Conservation (phyloP, 2,797 vertebrate species). For the Heteromormyrus szaboi region DNA sequence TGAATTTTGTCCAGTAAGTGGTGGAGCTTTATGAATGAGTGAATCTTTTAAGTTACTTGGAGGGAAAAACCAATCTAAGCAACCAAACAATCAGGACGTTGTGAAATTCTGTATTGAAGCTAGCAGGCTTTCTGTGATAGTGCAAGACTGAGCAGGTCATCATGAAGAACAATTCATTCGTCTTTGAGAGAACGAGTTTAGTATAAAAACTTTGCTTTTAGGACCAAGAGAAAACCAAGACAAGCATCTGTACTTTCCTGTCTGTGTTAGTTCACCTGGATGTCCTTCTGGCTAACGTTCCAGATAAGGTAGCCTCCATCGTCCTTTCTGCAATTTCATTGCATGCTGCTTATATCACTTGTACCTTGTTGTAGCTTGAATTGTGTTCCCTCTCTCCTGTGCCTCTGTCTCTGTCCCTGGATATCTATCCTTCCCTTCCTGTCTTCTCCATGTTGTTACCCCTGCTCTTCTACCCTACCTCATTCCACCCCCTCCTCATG, state of each 20-base stretch:
- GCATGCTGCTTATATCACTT: neutral
- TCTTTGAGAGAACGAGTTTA: neutral
- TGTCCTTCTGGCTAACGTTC: slow-evolving; percentile 65
- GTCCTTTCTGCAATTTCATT: neutral
- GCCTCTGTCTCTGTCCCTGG: neutral
- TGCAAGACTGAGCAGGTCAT: neutral
- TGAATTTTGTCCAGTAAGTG: neutral
- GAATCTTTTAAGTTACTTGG: neutral
- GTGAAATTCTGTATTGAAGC: neutral
- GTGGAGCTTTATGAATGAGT: neutral
- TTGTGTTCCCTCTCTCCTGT: neutral
- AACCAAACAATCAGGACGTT: neutral
- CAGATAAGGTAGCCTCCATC: slow-evolving; percentile 65
- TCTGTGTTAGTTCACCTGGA: slow-evolving; percentile 82
- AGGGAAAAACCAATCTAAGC: neutral
- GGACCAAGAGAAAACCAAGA: slow-evolving; percentile 83
- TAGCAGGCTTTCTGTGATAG: neutral
- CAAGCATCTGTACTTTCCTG: slow-evolving; percentile 84
- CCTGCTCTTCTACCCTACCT: neutral
- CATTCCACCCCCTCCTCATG: neutral
- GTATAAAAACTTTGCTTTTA: slow-evolving; percentile 31
- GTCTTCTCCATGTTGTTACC: neutral
- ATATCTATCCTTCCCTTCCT: neutral
- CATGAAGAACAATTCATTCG: neutral
- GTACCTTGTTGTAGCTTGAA: neutral